Conservation (phyloP, 2,888 invertebrate species). For the Stenolophus ochropezus region DNA sequence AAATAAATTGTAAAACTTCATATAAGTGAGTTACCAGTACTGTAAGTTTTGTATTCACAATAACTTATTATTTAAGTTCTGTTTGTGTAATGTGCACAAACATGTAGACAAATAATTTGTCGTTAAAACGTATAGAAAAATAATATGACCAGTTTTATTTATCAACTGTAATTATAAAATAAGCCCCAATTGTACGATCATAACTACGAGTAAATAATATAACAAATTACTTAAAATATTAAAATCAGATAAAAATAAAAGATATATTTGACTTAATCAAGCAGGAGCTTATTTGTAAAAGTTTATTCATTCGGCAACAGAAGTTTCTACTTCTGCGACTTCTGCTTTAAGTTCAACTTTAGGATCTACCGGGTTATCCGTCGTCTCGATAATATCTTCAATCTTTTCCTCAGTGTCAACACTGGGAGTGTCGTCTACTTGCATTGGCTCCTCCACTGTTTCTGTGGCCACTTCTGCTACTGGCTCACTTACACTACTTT, state of each 20-base stretch:
- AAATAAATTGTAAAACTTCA: too few relatives aligned
- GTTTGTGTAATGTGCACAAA: neutral
- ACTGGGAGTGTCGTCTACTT: neutral
- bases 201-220: neutral
- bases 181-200: neutral
- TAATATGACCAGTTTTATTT: neutral
- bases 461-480: neutral
- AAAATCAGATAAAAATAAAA: neutral
- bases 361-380: conserved; percentile 20
- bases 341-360: conserved; percentile 7
- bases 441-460: neutral
- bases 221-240: neutral
- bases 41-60: too few relatives aligned
- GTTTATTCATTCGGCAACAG: neutral
- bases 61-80: too few relatives aligned
- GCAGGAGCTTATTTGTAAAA: neutral
- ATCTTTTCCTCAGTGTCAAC: neutral
- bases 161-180: neutral
- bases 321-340: neutral
- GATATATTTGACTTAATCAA: neutral
- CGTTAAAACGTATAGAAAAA: too few relatives aligned
- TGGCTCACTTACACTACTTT: neutral
- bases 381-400: conserved; percentile 40
- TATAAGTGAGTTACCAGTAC: too few relatives aligned
- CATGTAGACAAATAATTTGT: neutral